Evolutionary conservation across 2,113 vertebrate species (phyloP).

Genomic region (Calyptomena viridis): DNA sequence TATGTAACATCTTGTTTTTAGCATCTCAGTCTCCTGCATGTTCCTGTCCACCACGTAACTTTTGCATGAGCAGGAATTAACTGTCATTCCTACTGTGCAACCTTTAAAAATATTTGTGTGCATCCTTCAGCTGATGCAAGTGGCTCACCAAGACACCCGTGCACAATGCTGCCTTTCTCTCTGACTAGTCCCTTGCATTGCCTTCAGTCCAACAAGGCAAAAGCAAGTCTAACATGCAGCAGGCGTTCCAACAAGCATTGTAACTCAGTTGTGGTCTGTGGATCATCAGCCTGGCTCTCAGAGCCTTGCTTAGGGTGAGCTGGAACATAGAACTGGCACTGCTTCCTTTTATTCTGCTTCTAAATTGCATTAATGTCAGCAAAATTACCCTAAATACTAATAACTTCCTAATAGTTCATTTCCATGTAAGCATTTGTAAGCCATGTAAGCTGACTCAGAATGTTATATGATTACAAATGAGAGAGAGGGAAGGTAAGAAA

Average conservation of each 20-base stretch:
- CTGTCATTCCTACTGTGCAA: neutral
- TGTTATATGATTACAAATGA: neutral
- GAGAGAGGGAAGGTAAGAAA: constrained; percentile 3
- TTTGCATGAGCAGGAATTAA: neutral
- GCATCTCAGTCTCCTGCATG: neutral
- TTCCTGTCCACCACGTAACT: neutral
- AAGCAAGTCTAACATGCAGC: neutral
- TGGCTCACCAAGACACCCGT: neutral
- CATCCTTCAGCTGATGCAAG: neutral
- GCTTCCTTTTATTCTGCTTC: constrained; percentile 41
- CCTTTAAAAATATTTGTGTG: neutral
- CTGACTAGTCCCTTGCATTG: neutral
- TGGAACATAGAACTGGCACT: neutral
- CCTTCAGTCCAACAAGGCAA: neutral
- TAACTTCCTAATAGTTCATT: constrained; percentile 42
- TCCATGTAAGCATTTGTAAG: constrained; percentile 2
- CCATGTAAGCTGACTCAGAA: neutral
- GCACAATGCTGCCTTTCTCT: neutral
- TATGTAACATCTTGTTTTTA: neutral
- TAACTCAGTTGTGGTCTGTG: neutral
- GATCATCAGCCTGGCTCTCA: neutral
- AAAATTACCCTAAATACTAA: constrained; percentile 25
- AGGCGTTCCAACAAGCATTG: neutral
- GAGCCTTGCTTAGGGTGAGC: neutral
- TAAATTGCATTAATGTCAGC: constrained; percentile 43